Evolutionary conservation across 1,140 invertebrate species (phyloP), one percentile per base, ranked within the genome.

Genomic region (Heliconius congener): DNA sequence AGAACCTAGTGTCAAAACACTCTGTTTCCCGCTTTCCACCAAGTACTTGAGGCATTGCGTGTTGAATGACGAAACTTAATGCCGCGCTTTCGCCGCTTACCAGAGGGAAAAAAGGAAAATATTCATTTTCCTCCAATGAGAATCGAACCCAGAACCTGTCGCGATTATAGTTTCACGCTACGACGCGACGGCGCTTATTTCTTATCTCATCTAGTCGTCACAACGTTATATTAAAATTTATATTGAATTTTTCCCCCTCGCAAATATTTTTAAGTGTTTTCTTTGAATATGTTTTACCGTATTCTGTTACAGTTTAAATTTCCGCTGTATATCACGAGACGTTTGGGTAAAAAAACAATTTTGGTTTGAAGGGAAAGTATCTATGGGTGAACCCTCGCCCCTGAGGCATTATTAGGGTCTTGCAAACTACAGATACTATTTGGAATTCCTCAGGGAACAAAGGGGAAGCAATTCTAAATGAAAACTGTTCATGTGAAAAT

Each of bases 401-500:
- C 86, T 80, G 83, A 75, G 85, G 88, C 87, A 84, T 87, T 88
- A 90, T 90, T 89, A 90, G 91, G 86, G 84, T 86, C 83, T 86
- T 80, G 85, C 81, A 79, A 87, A 87, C 86, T 92, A 88, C 86
- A 90, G 88, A 92, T 91, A 92, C 85, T 89, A 88, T 90, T 91
- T 89, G 88, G 86, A 87, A 93, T 93, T 93, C 91, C 91, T 90
- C 76, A 84, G 91, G 90, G 91, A 91, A 86, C 85, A 84, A 83
- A 87, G 87, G 88, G 91, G 88, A 84, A 87, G 85, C 3, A 66
- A 66, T 66, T 66, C 86, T 88, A 89, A 91, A 93, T 91, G 91
- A 91, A 92, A 91, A 90, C 89, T 90, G 84, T 82, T 86, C 88
- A 90, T 91, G 90, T 91, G 90, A 91, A 91, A 93, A 91, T 87